phyloP scores from a whole-genome alignment of 2,113 vertebrate genomes.

The Lycaon pictus region DNA sequence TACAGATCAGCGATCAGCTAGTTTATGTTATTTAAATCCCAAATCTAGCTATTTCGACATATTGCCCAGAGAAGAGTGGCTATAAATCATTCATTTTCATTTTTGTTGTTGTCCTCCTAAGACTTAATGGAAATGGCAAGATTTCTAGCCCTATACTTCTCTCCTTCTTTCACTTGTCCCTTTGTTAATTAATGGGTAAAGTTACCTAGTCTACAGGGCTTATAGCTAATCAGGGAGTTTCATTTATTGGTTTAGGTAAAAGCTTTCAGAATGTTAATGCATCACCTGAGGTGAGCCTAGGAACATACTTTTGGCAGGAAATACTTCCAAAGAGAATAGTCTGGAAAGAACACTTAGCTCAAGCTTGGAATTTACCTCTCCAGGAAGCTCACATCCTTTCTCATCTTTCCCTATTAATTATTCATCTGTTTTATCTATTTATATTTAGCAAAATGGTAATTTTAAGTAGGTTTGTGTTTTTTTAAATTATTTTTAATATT shows the following conservation, averaged over 20 bases:
- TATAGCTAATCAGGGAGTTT: conserved; percentile 81
- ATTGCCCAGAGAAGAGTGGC: neutral
- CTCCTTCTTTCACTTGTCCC: conserved; percentile 74
- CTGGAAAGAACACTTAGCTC: conserved; percentile 67
- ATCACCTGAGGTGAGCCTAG: conserved; percentile 77
- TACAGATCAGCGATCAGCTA: conserved; percentile 24
- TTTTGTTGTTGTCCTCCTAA: conserved; percentile 68
- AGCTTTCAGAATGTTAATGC: conserved; percentile 80
- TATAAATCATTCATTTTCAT: conserved; percentile 74
- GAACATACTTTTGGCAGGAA: conserved; percentile 79
- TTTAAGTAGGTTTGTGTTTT: neutral
- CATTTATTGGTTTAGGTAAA: conserved; percentile 81
- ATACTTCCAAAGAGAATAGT: conserved; percentile 77
- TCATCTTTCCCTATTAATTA: conserved; percentile 70
- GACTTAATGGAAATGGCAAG: conserved; percentile 61
- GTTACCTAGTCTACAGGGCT: conserved; percentile 76
- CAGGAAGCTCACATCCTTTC: conserved; percentile 14
- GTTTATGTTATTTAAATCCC: conserved; percentile 72
- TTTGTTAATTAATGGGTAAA: conserved; percentile 84
- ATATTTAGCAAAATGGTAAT: conserved; percentile 45
- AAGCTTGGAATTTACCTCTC: conserved; percentile 65
- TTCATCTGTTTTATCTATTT: conserved; percentile 67
- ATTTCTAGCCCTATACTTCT: conserved; percentile 13
- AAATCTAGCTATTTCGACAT: conserved; percentile 71
- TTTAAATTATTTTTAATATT: neutral